Conservation (phyloP, 2,797 vertebrate genomes). For the Sorex maritimensis region DNA sequence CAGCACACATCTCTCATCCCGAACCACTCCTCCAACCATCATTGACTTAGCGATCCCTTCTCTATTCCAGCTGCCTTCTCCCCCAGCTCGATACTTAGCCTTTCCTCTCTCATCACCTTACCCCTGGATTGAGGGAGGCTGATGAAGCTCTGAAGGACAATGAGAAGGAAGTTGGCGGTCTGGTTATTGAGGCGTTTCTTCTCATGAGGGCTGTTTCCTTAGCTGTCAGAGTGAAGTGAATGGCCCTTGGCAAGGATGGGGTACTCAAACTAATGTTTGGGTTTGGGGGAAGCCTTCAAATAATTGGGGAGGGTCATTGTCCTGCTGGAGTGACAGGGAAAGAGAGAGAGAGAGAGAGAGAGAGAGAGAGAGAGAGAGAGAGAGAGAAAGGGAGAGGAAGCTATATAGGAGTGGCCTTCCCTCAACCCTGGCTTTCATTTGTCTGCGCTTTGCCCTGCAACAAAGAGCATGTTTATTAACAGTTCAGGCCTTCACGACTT, state of each 20-base stretch:
- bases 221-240: not conserved
- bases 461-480: not conserved
- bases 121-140: not conserved
- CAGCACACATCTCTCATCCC: too few relatives aligned
- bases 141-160: not conserved
- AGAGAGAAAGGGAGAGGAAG: not conserved
- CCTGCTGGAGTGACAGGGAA: not conserved
- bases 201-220: not conserved
- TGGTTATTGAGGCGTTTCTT: not conserved
- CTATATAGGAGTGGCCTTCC: not conserved
- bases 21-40: too few relatives aligned
- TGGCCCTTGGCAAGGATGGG: not conserved
- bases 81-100: too few relatives aligned
- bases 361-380: too few relatives aligned
- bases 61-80: too few relatives aligned
- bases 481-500: slow-evolving; percentile 20
- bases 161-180: not conserved
- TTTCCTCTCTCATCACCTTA: not conserved
- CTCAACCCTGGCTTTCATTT: not conserved
- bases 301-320: not conserved
- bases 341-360: not conserved
- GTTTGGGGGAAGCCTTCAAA: not conserved
- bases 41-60: too few relatives aligned
- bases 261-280: not conserved
- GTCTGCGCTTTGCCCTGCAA: not conserved